Percentiles rank a stretch among this genome's conserved stretches.
Conservation (phyloP, 2,797 vertebrate species). For the Morelia viridis region DNA sequence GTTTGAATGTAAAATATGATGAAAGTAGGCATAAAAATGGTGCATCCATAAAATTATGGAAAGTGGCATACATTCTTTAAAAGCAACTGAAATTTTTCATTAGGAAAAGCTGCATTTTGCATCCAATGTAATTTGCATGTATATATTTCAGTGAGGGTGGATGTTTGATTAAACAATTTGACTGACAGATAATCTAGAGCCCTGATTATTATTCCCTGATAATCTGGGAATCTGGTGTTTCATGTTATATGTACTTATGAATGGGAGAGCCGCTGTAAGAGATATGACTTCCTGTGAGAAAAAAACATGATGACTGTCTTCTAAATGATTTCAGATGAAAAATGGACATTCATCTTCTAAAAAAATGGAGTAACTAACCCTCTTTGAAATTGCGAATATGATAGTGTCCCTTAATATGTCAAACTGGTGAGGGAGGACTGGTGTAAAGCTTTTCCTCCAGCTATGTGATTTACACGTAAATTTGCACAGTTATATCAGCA, state of each 20-base stretch:
- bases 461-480: background rate
- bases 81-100: background rate
- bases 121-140: background rate
- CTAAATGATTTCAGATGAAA: background rate
- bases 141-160: background rate
- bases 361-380: background rate
- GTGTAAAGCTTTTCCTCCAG: background rate
- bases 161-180: background rate
- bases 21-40: slow-evolving; percentile 17
- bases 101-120: background rate
- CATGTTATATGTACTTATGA: background rate
- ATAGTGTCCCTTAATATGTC: background rate
- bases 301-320: background rate
- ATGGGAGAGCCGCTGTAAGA: background rate
- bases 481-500: background rate
- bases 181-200: background rate
- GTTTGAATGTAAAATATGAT: background rate
- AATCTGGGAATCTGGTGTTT: background rate
- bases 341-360: background rate
- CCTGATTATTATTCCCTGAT: background rate
- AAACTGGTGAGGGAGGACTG: background rate
- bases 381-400: background rate
- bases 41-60: background rate
- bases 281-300: background rate
- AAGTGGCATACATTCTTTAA: background rate